Evolutionary conservation across 2,888 invertebrate species (phyloP).

Genomic region (Dromius quadrimaculatus): DNA sequence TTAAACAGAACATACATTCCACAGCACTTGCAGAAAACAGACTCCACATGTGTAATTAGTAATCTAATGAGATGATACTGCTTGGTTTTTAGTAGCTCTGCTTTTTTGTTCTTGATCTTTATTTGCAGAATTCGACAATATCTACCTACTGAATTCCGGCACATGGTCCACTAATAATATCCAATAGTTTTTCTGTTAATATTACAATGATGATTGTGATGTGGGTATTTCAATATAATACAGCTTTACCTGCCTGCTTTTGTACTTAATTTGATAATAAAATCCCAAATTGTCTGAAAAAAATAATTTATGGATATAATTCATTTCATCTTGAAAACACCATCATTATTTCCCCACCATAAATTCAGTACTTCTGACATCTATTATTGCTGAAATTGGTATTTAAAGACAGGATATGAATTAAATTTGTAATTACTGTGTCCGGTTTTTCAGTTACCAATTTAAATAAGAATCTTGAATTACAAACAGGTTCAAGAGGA

Average conservation of each 20-base stretch:
- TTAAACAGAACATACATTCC: constrained; percentile 18
- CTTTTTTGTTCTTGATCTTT: neutral
- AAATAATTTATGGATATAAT: no score
- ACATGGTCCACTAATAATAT: no score
- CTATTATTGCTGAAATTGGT: constrained; percentile 18
- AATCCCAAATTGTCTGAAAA: no score
- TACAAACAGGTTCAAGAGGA: constrained; percentile 27
- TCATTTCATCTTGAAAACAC: no score
- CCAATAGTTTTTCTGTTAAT: no score
- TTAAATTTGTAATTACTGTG: constrained; percentile 29
- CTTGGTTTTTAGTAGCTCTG: constrained; percentile 1
- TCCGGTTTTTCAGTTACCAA: constrained; percentile 13
- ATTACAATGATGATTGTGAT: no score
- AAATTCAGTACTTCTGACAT: no score
- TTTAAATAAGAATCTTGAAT: constrained; percentile 37
- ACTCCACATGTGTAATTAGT: neutral
- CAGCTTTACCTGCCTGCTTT: no score
- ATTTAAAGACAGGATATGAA: constrained; percentile 7
- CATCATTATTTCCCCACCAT: no score
- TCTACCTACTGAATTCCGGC: no score
- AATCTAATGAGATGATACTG: constrained; percentile 10
- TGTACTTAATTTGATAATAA: no score
- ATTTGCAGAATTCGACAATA: constrained; percentile 36
- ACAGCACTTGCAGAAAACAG: neutral
- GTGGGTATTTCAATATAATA: no score